Evolutionary conservation across 1,140 invertebrate genomes (phyloP).

Genomic region (Cataglyphis hispanica): DNA sequence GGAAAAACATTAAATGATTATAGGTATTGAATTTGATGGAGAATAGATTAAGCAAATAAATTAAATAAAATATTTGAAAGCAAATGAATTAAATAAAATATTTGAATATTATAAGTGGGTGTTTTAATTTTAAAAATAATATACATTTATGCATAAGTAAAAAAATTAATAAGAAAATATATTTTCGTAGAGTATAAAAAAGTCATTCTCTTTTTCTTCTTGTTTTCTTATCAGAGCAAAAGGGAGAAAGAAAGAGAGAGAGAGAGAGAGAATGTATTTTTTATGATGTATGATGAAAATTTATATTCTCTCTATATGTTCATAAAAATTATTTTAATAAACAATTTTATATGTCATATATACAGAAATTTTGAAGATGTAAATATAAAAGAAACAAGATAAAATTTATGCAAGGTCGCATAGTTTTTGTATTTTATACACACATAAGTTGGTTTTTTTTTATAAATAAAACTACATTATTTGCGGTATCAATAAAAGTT

Average conservation of each 20-base stretch:
- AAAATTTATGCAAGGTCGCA: conserved; percentile 6
- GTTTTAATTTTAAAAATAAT: too few relatives aligned
- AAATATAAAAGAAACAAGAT: background rate
- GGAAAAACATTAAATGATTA: too few relatives aligned
- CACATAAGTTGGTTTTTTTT: background rate
- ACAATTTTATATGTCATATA: background rate
- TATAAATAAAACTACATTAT: background rate
- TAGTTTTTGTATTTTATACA: background rate
- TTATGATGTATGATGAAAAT: background rate
- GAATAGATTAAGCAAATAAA: too few relatives aligned
- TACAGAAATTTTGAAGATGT: background rate
- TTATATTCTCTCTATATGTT: background rate
- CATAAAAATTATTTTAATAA: background rate
- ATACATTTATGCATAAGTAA: too few relatives aligned
- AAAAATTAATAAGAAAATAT: too few relatives aligned
- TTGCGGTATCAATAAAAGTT: background rate
- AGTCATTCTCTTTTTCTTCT: too few relatives aligned
- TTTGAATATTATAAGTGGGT: too few relatives aligned
- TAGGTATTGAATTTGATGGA: too few relatives aligned
- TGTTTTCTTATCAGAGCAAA: background rate
- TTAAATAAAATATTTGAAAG: too few relatives aligned
- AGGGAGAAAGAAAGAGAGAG: too few relatives aligned
- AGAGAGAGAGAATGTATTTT: background rate
- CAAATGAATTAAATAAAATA: too few relatives aligned
- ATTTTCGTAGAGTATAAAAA: too few relatives aligned